Base-by-base conservation (phyloP, 1,140 invertebrate genomes). In the Nymphalis io region DNA sequence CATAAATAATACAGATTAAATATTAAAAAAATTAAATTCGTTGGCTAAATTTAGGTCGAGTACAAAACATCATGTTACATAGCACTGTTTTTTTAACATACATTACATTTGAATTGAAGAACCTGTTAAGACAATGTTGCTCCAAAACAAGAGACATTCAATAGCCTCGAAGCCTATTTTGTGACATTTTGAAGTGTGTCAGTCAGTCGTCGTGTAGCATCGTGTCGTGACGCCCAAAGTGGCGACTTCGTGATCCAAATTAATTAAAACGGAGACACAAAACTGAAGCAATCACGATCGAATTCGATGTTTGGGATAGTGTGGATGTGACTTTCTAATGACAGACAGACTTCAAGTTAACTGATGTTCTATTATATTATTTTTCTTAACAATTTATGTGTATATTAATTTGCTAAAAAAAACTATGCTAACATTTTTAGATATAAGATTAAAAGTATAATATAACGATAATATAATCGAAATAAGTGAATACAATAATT, bases 171-270 rank as follows among this genome's bases (percentile, higher is more conserved):
- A 84, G 76, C 76, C 78, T 83, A 86, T 88, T 88, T 88, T 84
- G 84, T 89, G 89, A 89, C 88, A 90, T 91, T 90, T 89, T 89
- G 86, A 90, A 89, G 86, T 89, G 75, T 91, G 89, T 91, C 89
- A 91, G 73, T 89, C 87, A 87, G 83, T 65, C 61, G 65, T 73
- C 79, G 78, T 76, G 81, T 78, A 78, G 70, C 80, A 81, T 81
- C 78, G 76, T 79, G 83, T 91, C 89, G 89, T 91, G 89, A 90
- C 85, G 78, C 81, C 81, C 82, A 70, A 87, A 90, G 88, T 91
- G 88, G 89, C 84, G 83, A 89, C 79, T 83, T 91, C 89, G 88
- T 91, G 89, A 88, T 89, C 86, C 87, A 89, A 90, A 91, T 91
- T 91, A 91, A 91, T 91, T 91, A 91, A 91, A 90, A 88, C 88